A percentile compares a stretch with the other conserved stretches of the same genome.
Evolutionary conservation across 2,113 vertebrate species (phyloP).

Genomic region (Chamaea fasciata): DNA sequence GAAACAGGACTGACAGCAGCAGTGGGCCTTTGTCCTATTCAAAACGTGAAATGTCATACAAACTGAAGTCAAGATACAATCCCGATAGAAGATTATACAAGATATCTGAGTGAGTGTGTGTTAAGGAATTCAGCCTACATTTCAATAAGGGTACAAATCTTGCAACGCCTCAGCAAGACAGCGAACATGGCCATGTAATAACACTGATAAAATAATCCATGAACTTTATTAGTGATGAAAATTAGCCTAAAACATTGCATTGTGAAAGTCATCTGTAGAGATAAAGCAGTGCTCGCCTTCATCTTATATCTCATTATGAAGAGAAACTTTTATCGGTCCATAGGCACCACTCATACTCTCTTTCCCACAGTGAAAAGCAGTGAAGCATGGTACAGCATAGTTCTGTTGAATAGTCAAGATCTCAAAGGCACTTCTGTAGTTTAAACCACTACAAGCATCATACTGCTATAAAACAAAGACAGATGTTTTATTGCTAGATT

Average conservation of each 20-base stretch:
- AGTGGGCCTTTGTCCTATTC: constrained; percentile 66
- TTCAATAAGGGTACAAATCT: constrained; percentile 25
- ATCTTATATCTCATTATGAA: not conserved
- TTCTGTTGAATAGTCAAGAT: not conserved
- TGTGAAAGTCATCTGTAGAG: not conserved
- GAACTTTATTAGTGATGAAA: not conserved
- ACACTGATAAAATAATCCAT: not conserved
- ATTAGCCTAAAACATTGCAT: not conserved
- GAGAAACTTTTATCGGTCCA: not conserved
- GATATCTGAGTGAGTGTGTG: constrained; percentile 56
- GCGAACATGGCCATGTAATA: not conserved
- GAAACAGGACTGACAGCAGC: constrained; percentile 58
- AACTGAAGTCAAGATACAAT: constrained; percentile 69
- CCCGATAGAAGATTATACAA: constrained; percentile 72
- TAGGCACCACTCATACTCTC: not conserved
- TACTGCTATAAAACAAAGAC: not conserved
- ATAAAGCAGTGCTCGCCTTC: not conserved
- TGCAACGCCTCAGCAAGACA: not conserved
- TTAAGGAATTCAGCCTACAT: constrained; percentile 38
- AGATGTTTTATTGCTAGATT: not conserved
- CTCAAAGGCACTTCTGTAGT: not conserved
- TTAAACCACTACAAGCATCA: not conserved
- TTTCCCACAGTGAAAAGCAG: not conserved
- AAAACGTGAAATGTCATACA: constrained; percentile 68
- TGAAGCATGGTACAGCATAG: not conserved